A percentile compares a stretch with the other conserved stretches of the same genome.
phyloP scores from a whole-genome alignment of 2,888 invertebrate genomes.

The Ernsta delagoae region DNA sequence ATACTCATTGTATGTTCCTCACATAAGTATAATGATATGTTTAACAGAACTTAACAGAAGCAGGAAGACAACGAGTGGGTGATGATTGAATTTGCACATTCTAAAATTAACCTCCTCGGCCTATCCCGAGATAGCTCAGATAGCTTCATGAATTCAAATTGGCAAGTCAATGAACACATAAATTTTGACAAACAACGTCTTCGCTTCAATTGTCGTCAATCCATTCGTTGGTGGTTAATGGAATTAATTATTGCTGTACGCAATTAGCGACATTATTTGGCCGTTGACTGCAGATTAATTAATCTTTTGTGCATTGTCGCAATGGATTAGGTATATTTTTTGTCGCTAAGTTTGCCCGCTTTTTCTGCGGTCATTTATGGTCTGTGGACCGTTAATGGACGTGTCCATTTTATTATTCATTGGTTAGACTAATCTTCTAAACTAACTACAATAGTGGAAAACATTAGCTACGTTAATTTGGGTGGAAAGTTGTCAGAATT shows the following conservation, averaged over 20 bases:
- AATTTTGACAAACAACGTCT: constrained; percentile 31
- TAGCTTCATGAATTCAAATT: constrained; percentile 21
- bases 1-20: too few relatives aligned
- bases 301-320: constrained; percentile 17
- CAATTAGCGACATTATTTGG: constrained; percentile 34
- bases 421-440: background rate
- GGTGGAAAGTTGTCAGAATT: background rate
- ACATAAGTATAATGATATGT: too few relatives aligned
- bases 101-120: background rate
- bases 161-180: constrained; percentile 32
- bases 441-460: background rate
- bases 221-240: constrained; percentile 30
- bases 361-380: constrained; percentile 26
- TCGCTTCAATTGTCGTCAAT: constrained; percentile 23
- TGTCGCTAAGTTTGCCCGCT: background rate
- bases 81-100: background rate
- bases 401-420: constrained; percentile 1
- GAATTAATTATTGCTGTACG: constrained; percentile 26
- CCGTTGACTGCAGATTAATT: constrained; percentile 29
- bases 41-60: background rate
- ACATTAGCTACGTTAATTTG: background rate
- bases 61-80: background rate
- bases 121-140: background rate
- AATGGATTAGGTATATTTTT: constrained; percentile 19
- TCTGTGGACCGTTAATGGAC: constrained; percentile 24